Evolutionary conservation across 2,113 vertebrate genomes (phyloP), one percentile per base, ranked within the genome.

Genomic region (Malurus alboscapulatus): DNA sequence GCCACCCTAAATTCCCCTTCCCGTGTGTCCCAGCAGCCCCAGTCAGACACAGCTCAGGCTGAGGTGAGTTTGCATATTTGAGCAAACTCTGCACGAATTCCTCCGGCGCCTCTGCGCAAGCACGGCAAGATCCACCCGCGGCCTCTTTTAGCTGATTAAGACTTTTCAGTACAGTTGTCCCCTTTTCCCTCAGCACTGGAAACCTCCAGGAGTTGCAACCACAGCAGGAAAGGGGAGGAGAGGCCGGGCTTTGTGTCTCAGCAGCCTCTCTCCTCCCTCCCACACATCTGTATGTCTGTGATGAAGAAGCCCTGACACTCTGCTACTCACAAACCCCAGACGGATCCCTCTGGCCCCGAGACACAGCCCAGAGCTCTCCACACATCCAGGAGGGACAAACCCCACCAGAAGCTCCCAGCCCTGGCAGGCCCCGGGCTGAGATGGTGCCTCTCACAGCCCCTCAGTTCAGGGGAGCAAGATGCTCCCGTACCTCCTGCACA

Each of bases 191-290:
- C 45, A n/a, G 58, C 18, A 59, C 89, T 61, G 62, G 71, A 78
- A 87, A 68, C 34, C 88, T 89, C 69, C 62, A 79, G 38, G 71
- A 94, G 62, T 2, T 79, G 87, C 74, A 93, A 17, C 50, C 74
- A 50, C 67, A 84, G 84, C 74, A 58, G 21, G 53, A 65, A 90
- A 79, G 66, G 22, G 57, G 50, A 88, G 61, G 58, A 88, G 69
- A 92, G 57, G 45, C 24, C 48, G 77, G 20, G 58, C 54, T 84
- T 44, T 76, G 47, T 18, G 87, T 79, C 34, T 77, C 72, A 67
- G 30, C 83, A 76, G 78, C 50, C 57, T 79, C 74, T n/a, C 38
- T 68, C 57, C 82, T 89, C 59, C 58, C 73, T 90, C 67, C 38
- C 84, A 82, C 75, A 69, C 24, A 2, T 38, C 59, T 21, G 44